phyloP scores from a whole-genome alignment of 2,888 invertebrate species.

The Ophraella communa region DNA sequence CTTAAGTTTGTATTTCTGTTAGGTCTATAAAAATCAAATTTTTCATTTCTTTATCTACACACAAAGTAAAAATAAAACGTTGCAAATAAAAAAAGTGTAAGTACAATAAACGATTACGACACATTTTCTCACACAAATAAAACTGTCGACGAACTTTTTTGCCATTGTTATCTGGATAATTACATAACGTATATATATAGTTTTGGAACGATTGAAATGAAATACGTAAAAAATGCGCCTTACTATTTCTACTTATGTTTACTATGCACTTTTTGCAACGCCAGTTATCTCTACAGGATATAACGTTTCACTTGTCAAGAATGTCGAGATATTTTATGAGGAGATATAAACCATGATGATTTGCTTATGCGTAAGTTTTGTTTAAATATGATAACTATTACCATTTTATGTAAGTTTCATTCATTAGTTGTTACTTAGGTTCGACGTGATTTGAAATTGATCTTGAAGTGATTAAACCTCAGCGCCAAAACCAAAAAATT shows the following conservation, averaged over 20 bases:
- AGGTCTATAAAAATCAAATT: not conserved
- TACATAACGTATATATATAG: conserved; percentile 9
- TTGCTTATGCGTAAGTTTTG: conserved; percentile 7
- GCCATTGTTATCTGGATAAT: conserved; percentile 12
- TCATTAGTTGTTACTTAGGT: not conserved
- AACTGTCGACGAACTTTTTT: conserved; percentile 11
- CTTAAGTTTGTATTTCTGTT: too few species aligned
- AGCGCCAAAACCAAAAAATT: too few species aligned
- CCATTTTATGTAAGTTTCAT: not conserved
- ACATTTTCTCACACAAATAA: conserved; percentile 6
- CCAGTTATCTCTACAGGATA: conserved; percentile 30
- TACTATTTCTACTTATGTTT: conserved; percentile 31
- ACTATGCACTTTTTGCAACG: conserved; percentile 44
- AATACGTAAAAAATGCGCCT: conserved; percentile 23
- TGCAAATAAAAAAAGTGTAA: not conserved
- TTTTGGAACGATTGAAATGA: conserved; percentile 14
- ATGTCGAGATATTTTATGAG: conserved; percentile 23
- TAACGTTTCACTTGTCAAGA: conserved; percentile 30
- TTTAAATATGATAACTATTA: not conserved
- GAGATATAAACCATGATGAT: conserved; percentile 16
- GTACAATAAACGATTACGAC: not conserved
- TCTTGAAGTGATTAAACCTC: too few species aligned
- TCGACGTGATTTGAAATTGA: not conserved
- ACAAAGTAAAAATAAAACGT: not conserved
- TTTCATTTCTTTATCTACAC: not conserved